phyloP scores from a whole-genome alignment of 2,113 vertebrate genomes.

The Dendropsophus ebraccatus region DNA sequence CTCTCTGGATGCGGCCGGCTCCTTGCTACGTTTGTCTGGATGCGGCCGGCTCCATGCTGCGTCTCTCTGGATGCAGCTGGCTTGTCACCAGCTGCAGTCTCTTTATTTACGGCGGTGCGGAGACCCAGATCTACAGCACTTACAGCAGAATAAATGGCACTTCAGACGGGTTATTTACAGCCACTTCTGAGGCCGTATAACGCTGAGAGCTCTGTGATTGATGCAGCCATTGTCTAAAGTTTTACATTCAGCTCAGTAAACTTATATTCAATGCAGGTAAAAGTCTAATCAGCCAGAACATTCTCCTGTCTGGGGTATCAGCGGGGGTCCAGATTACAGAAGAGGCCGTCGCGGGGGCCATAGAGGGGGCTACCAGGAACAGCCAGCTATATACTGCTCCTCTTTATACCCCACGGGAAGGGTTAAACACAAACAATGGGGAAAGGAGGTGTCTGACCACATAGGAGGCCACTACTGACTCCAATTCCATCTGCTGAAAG shows the following conservation, averaged over 20 bases:
- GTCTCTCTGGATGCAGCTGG: neutral
- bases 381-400: no score
- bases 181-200: conserved; percentile 2
- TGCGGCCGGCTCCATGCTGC: no score
- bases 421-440: no score
- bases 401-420: no score
- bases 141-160: conserved; percentile 34
- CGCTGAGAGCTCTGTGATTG: neutral
- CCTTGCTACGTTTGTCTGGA: no score
- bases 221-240: conserved; percentile 15
- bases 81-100: conserved; percentile 11
- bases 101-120: conserved; percentile 42
- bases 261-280: neutral
- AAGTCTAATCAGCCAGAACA: neutral
- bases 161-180: conserved; percentile 48
- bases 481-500: no score
- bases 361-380: no score
- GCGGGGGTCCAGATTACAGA: neutral
- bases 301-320: neutral
- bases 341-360: no score
- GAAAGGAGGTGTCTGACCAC: no score
- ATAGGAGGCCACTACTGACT: no score
- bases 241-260: conserved; percentile 21
- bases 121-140: conserved; percentile 46
- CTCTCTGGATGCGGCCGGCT: no score